phyloP scores from a whole-genome alignment of 1,140 invertebrate species.

The Calephelis virginiensis region DNA sequence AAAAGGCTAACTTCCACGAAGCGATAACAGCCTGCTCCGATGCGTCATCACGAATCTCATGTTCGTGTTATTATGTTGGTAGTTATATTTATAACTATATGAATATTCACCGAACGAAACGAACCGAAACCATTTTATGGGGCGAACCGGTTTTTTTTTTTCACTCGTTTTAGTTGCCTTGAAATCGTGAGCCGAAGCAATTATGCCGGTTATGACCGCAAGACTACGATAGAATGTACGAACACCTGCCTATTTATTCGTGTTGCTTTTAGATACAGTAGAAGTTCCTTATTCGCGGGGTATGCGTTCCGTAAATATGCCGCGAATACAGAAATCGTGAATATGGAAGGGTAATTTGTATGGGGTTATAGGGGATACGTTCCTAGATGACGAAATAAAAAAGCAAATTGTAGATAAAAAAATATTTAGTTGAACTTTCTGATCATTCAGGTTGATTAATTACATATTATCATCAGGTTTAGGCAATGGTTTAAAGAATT shows the following conservation, averaged over 20 bases:
- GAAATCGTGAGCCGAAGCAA: conserved; percentile 55
- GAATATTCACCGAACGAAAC: conserved; percentile 68
- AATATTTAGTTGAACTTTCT: no score
- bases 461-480: no score
- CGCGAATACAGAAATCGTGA: no score
- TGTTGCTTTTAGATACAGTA: conserved; percentile 53
- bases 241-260: conserved; percentile 62
- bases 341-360: no score
- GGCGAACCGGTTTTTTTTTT: conserved; percentile 64
- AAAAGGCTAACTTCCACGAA: conserved; percentile 37
- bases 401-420: no score
- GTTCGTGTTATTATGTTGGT: conserved; percentile 37
- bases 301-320: no score
- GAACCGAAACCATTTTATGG: conserved; percentile 65
- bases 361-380: no score
- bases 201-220: conserved; percentile 52
- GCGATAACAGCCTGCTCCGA: conserved; percentile 45
- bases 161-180: conserved; percentile 56
- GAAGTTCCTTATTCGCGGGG: no score
- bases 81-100: conserved; percentile 56
- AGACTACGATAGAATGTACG: conserved; percentile 57
- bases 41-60: conserved; percentile 64
- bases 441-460: no score
- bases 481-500: no score
- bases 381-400: no score